Evolutionary conservation across 1,140 invertebrate species (phyloP).

Genomic region (Listronotus bonariensis): DNA sequence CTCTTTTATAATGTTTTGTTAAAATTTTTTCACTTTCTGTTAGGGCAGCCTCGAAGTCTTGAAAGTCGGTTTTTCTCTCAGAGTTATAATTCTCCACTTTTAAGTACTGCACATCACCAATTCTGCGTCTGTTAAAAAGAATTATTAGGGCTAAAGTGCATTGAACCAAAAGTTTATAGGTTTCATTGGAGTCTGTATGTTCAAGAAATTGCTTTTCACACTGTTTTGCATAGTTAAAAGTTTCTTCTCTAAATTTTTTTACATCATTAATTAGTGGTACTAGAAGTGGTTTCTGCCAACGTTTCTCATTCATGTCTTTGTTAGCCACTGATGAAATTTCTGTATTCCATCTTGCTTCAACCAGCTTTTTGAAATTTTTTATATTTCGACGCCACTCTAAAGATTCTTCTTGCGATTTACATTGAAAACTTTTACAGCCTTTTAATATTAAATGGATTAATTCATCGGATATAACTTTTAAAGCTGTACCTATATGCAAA

Average conservation of each 20-base stretch:
- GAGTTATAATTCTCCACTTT: constrained; percentile 27
- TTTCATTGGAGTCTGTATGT: constrained; percentile 7
- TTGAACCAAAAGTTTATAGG: constrained; percentile 25
- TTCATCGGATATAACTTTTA: constrained; percentile 35
- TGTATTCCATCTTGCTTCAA: constrained; percentile 36
- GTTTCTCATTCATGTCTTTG: constrained; percentile 35
- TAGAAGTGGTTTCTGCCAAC: constrained; percentile 34
- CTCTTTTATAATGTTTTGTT: constrained; percentile 28
- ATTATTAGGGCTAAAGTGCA: constrained; percentile 26
- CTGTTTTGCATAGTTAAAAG: constrained; percentile 20
- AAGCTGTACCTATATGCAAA: constrained; percentile 31
- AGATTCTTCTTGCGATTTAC: constrained; percentile 23
- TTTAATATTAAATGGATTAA: constrained; percentile 35
- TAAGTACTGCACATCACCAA: constrained; percentile 32
- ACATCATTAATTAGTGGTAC: constrained; percentile 32
- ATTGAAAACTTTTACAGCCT: constrained; percentile 33
- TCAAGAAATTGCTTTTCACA: constrained; percentile 24
- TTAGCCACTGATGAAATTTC: constrained; percentile 35
- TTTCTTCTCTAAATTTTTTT: constrained; percentile 27
- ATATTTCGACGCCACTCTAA: constrained; percentile 28
- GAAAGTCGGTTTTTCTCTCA: constrained; percentile 19
- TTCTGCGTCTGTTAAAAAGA: constrained; percentile 33
- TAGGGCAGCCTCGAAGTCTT: constrained; percentile 33
- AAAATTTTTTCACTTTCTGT: constrained; percentile 24
- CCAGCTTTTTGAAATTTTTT: constrained; percentile 36